phyloP scores from a whole-genome alignment of 2,113 vertebrate genomes.

The Melierax canorus region DNA sequence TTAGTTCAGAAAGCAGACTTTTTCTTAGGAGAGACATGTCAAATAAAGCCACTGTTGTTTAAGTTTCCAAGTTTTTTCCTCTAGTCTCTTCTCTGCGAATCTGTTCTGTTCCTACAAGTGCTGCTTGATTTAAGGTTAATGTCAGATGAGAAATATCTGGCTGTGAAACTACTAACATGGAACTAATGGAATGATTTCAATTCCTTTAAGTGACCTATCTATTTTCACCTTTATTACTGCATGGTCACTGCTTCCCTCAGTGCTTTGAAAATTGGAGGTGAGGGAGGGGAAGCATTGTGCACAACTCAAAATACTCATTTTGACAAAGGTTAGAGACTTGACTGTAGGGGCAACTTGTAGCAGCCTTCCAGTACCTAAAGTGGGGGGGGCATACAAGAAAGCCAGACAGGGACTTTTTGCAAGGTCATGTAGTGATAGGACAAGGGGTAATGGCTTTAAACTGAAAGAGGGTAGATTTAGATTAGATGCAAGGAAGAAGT shows the following conservation, averaged over 20 bases:
- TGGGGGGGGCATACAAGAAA: background rate
- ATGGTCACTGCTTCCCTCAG: background rate
- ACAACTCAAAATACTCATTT: background rate
- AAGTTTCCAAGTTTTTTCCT: background rate
- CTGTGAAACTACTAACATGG: constrained; percentile 23
- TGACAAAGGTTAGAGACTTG: background rate
- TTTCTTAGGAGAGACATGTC: background rate
- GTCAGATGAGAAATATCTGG: background rate
- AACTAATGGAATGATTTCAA: constrained; percentile 19
- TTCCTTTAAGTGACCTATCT: constrained; percentile 19
- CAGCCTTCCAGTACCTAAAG: too few relatives aligned
- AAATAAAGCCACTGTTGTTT: background rate
- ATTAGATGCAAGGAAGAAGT: background rate
- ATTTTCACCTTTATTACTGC: constrained; percentile 29
- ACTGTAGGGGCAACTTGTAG: background rate
- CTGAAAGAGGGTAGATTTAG: background rate
- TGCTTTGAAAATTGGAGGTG: background rate
- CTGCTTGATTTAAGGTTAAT: constrained; percentile 21
- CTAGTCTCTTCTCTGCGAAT: background rate
- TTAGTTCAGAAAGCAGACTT: background rate
- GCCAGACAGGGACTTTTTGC: background rate
- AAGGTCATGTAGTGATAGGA: background rate
- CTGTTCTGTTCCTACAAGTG: background rate
- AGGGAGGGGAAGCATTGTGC: background rate
- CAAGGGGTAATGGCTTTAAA: background rate